These are phyloP conservation scores for Rynchops niger DNA, from an alignment of 2,113 vertebrate species.

Conservation along the genomic window DNA sequence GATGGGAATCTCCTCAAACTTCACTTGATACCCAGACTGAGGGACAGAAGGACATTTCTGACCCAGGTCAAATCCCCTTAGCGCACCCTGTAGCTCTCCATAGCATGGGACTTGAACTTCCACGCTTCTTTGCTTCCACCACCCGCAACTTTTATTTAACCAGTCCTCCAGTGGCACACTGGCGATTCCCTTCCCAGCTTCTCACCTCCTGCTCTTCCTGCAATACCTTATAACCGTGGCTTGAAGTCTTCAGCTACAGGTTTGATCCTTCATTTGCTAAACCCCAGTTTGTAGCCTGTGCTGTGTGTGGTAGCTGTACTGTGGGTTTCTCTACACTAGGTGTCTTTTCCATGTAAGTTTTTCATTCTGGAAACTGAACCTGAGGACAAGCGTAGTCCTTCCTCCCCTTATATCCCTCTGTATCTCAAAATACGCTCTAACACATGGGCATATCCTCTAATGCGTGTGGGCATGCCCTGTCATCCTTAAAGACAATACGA, in stretches of 20 bases:
- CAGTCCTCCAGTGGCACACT: background rate
- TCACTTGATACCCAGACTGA: background rate
- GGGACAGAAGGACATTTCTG: background rate
- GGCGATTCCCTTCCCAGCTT: background rate
- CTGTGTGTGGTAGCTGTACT: background rate
- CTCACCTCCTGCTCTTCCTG: background rate
- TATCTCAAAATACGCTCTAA: background rate
- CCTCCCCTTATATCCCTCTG: background rate
- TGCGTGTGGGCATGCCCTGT: rapidly evolving
- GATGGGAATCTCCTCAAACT: background rate
- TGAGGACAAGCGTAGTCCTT: background rate
- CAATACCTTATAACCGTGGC: background rate
- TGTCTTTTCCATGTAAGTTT: background rate
- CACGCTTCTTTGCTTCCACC: background rate
- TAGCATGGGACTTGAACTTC: background rate
- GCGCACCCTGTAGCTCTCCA: rapidly evolving
- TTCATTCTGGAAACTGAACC: background rate
- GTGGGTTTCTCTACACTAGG: background rate
- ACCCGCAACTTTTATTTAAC: background rate
- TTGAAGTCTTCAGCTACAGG: background rate
- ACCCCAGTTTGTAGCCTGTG: background rate
- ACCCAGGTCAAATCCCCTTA: background rate
- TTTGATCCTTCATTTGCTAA: background rate
- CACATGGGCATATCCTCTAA: background rate
- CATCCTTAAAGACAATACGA: background rate